Evolutionary conservation across 2,888 invertebrate species (phyloP).

Genomic region (Lasioglossum oenotherae): DNA sequence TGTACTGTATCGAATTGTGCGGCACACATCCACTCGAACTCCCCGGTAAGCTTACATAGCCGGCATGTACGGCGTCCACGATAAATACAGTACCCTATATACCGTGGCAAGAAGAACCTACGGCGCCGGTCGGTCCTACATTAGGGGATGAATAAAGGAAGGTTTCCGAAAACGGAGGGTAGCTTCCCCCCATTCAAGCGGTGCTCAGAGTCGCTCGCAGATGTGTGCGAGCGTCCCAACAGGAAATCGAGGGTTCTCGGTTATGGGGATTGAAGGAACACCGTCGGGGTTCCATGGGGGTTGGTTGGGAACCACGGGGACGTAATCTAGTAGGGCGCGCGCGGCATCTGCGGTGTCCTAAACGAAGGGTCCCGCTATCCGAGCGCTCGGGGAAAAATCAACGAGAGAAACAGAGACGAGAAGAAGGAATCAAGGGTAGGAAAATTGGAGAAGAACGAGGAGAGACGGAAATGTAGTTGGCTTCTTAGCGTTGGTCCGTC

Average conservation of each 20-base stretch:
- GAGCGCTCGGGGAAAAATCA: slow-evolving; percentile 35
- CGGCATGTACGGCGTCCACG: slow-evolving; percentile 53
- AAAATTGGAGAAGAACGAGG: slow-evolving; percentile 56
- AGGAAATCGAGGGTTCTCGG: not conserved
- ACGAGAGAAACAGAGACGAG: not conserved
- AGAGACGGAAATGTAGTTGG: slow-evolving; percentile 61
- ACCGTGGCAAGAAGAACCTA: slow-evolving; percentile 53
- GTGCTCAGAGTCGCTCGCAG: slow-evolving; percentile 43
- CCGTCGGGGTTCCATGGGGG: not conserved
- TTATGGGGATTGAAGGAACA: not conserved
- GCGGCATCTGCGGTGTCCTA: slow-evolving; percentile 70
- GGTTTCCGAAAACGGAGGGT: slow-evolving; percentile 67
- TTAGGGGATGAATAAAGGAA: slow-evolving; percentile 78
- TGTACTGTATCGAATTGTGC: slow-evolving; percentile 1
- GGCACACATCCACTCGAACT: slow-evolving; percentile 17
- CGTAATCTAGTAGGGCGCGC: slow-evolving; percentile 65
- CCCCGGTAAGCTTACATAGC: slow-evolving; percentile 28
- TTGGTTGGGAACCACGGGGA: slow-evolving; percentile 60
- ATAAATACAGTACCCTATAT: slow-evolving; percentile 68
- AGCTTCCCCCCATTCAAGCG: slow-evolving; percentile 54
- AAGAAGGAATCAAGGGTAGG: slow-evolving; percentile 21
- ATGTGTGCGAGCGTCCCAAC: not conserved
- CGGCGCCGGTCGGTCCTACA: slow-evolving; percentile 69
- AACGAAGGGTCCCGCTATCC: slow-evolving; percentile 68
- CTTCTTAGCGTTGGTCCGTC: slow-evolving; percentile 49